phyloP scores from a whole-genome alignment of 2,113 vertebrate species.

The Cebidichthys violaceus region DNA sequence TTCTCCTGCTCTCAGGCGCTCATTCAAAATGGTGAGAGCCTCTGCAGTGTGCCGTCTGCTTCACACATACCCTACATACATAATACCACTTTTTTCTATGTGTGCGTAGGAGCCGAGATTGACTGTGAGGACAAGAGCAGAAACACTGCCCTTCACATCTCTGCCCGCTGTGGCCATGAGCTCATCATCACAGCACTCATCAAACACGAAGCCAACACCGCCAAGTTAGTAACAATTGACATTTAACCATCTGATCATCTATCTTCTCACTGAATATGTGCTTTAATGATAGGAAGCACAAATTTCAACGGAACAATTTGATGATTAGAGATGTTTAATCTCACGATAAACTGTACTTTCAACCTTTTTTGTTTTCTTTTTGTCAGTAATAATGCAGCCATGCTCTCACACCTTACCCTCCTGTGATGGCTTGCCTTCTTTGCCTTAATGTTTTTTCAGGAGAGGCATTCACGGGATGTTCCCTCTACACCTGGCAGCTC shows the following conservation, averaged over 20 bases:
- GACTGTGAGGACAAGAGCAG: conserved; percentile 96
- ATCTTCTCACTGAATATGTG: not conserved
- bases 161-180: conserved; percentile 95
- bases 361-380: not conserved
- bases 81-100: not conserved
- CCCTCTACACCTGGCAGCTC: conserved; percentile 96
- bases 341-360: not conserved
- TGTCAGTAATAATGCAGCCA: not conserved
- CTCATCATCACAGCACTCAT: conserved; percentile 97
- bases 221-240: conserved; percentile 89
- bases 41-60: not conserved
- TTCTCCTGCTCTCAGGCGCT: conserved; percentile 98
- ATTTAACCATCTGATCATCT: conserved; percentile 32
- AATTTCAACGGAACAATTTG: not conserved
- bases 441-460: conserved; percentile 78
- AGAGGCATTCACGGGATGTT: conserved; percentile 98
- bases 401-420: not conserved
- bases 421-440: conserved; percentile 48
- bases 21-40: conserved; percentile 93
- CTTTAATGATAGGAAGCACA: not conserved
- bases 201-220: conserved; percentile 91
- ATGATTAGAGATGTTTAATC: not conserved
- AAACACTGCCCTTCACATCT: conserved; percentile 96
- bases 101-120: conserved; percentile 90
- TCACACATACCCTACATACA: too few relatives aligned